Evolutionary conservation across 2,888 invertebrate genomes (phyloP).

Genomic region (Volucella inanis): DNA sequence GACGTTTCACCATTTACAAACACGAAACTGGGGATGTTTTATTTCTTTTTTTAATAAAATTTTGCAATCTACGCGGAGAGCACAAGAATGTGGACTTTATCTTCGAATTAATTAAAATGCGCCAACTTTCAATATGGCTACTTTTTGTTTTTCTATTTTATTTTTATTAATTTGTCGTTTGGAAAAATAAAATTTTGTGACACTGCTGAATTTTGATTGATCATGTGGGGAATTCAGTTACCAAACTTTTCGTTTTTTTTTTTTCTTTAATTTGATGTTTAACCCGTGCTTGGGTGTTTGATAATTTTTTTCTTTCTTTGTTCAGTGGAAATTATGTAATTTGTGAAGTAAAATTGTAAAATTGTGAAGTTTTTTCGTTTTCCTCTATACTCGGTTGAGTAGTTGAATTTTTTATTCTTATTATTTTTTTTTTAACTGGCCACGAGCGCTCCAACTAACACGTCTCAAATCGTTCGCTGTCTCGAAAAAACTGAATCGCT

Average conservation of each 20-base stretch:
- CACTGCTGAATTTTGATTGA: too few relatives aligned
- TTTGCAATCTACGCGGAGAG: constrained; percentile 21
- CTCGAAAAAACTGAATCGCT: constrained; percentile 76
- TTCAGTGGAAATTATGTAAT: constrained; percentile 44
- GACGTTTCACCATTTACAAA: constrained; percentile 35
- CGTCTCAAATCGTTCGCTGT: constrained; percentile 77
- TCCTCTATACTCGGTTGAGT: constrained; percentile 20
- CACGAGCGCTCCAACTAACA: constrained; percentile 52
- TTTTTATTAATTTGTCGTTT: constrained; percentile 36
- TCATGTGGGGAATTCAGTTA: too few relatives aligned
- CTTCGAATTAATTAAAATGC: constrained; percentile 38
- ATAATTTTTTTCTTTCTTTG: neutral
- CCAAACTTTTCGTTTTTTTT: too few relatives aligned
- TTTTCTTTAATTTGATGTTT: too few relatives aligned
- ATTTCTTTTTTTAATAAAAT: constrained; percentile 18
- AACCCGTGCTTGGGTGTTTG: too few relatives aligned
- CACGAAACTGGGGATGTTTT: constrained; percentile 35
- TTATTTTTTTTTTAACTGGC: constrained; percentile 20
- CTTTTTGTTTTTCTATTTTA: constrained; percentile 22
- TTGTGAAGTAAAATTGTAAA: too few relatives aligned
- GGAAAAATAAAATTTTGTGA: constrained; percentile 28
- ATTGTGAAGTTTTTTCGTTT: constrained; percentile 28
- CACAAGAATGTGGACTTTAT: constrained; percentile 18
- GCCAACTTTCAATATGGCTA: constrained; percentile 66
- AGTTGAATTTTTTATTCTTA: constrained; percentile 18